Percentiles rank a stretch among this genome's conserved stretches.
Evolutionary conservation across 2,888 invertebrate species (phyloP).

Genomic region (Drosophila planitibia): DNA sequence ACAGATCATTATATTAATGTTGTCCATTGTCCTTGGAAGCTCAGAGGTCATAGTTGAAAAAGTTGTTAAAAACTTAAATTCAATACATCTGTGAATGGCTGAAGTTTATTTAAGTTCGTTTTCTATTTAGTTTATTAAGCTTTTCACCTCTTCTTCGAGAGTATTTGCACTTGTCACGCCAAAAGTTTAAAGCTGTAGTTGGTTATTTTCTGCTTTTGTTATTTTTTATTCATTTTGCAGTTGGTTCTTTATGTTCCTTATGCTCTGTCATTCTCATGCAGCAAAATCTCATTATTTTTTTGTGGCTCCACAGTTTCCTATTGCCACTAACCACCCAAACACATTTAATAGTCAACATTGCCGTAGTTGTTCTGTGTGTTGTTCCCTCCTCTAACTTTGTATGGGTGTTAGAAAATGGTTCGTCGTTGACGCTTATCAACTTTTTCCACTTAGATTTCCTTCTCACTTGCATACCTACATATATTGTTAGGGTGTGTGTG

Average conservation of each 20-base stretch:
- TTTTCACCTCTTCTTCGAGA: neutral
- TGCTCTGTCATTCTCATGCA: constrained; percentile 29
- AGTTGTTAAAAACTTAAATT: neutral
- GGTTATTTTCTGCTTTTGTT: neutral
- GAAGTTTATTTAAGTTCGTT: neutral
- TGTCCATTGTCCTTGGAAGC: neutral
- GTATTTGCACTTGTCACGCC: constrained; percentile 1
- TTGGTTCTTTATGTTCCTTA: constrained; percentile 10
- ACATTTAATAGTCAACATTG: constrained; percentile 5
- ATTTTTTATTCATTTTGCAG: constrained; percentile 2
- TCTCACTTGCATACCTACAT: constrained; percentile 38
- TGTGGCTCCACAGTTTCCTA: constrained; percentile 30
- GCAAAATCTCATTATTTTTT: constrained; percentile 58
- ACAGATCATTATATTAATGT: neutral
- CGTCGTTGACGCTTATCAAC: constrained; percentile 66
- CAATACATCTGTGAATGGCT: neutral
- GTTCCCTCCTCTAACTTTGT: neutral
- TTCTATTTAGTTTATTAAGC: neutral
- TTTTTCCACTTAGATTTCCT: constrained; percentile 61
- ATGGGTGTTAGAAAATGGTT: constrained; percentile 59
- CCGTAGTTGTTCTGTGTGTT: neutral
- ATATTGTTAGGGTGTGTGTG: constrained; percentile 6
- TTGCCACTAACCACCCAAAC: constrained; percentile 14
- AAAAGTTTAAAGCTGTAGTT: neutral
- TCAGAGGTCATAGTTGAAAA: neutral